Evolutionary conservation across 30 jellyfish, hydroid and myxozoan genomes (phyloP), one percentile per base, ranked within the genome.

Genomic region (Catostylus mosaicus): DNA sequence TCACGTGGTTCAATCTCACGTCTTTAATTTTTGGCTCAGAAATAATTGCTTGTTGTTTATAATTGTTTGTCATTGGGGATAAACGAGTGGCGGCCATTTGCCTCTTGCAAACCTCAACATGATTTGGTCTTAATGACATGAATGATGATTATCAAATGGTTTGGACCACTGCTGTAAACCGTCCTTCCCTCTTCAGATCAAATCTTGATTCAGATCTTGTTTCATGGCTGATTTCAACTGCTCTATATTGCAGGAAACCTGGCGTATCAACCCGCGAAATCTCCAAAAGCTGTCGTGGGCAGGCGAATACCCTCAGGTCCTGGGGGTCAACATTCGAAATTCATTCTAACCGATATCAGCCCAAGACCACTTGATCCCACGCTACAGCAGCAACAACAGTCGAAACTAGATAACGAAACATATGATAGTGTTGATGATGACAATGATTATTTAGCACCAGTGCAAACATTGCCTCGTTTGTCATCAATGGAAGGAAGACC

Each of bases 291-390:
- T 54, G 75, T 43, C 65, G 43, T 69, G 23, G 92, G 86, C 45
- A 69, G 78, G 36, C 61, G 83, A 67, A 80, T 80, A 32, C 71
- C 86, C 31, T 54, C 86, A 8, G 92, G 72, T 12, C 92, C 85
- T 1, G 86, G 80, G 46, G 48, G 36, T n/a, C 69, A 61, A 18
- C 35, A 82, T 59, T 48, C 91, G 50, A 80, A 66, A 26, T 12
- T 46, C 80, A 57, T 82, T 40, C 24, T 20, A 36, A 75, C 92
- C 20, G 73, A 43, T 19, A 20, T 52, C 30, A 67, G 47, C 30
- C 73, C 35, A 67, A 51, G 73, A 45, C 92, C 84, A 82, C 61
- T 33, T n/a, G 84, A 66, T 26, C 82, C 36, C 7, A 37, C 84
- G 22, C 0, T 47, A 22, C 74, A 31, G 33, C 77, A 51, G 35